phyloP scores from a whole-genome alignment of 2,797 vertebrate genomes.

The Notoglanidium macrostoma region DNA sequence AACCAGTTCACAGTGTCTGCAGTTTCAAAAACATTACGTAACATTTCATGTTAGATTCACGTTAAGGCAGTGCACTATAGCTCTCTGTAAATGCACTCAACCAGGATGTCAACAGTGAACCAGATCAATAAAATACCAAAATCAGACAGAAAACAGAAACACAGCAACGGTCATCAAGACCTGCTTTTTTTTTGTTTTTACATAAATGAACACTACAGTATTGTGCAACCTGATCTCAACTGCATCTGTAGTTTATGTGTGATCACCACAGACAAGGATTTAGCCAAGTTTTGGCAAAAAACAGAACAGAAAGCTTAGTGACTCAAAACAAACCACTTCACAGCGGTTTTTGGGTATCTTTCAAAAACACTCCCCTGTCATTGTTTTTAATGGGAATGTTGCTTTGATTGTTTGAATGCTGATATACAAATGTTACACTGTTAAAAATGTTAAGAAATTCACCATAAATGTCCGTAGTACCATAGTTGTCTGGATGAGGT shows the following conservation, averaged over 20 bases:
- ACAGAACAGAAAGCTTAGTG: not conserved
- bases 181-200: not conserved
- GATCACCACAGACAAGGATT: not conserved
- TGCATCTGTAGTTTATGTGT: not conserved
- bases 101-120: conserved; percentile 7
- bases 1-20: not conserved
- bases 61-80: not conserved
- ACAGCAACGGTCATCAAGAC: not conserved
- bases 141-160: not conserved
- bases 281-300: not conserved
- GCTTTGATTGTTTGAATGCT: not conserved
- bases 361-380: not conserved
- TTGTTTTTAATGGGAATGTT: not conserved
- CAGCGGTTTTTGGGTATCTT: not conserved
- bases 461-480: not conserved
- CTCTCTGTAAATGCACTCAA: not conserved
- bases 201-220: not conserved
- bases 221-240: no score
- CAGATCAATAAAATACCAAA: not conserved
- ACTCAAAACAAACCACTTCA: not conserved
- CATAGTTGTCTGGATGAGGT: not conserved
- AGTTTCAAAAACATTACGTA: not conserved
- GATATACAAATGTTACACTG: no score
- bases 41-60: not conserved
- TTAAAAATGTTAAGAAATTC: not conserved